phyloP scores from a whole-genome alignment of 1,140 invertebrate species.

The Doryteuthis pealeii region DNA sequence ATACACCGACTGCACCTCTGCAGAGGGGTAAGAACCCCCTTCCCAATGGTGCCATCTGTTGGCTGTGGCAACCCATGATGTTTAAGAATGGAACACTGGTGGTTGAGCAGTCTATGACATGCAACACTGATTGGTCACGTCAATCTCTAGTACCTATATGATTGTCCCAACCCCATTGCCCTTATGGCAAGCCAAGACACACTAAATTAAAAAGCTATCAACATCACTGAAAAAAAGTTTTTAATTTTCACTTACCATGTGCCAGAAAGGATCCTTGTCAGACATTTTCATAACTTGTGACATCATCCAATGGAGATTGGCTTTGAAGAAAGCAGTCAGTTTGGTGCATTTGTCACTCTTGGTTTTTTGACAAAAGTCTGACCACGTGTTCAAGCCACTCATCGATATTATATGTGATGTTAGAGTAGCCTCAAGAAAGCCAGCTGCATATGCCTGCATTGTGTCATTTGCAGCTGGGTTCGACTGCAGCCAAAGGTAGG shows the following conservation, averaged over 20 bases:
- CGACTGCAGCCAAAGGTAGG: slow-evolving; percentile 52
- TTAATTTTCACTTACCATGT: slow-evolving; percentile 70
- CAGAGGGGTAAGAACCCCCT: too few species aligned
- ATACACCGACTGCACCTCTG: too few species aligned
- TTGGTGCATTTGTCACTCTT: slow-evolving; percentile 70
- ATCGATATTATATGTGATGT: slow-evolving; percentile 72
- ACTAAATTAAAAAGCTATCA: too few species aligned
- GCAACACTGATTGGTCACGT: too few species aligned
- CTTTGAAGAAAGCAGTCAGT: slow-evolving; percentile 68
- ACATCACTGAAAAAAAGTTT: too few species aligned
- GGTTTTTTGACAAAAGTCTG: slow-evolving; percentile 65
- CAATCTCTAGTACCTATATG: too few species aligned
- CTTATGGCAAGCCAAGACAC: too few species aligned
- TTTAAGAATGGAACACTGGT: too few species aligned
- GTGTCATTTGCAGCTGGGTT: slow-evolving; percentile 54
- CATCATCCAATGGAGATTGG: slow-evolving; percentile 63
- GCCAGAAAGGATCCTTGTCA: slow-evolving; percentile 72
- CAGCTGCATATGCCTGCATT: slow-evolving; percentile 85
- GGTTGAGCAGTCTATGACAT: too few species aligned
- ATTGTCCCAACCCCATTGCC: too few species aligned
- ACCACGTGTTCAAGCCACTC: slow-evolving; percentile 78
- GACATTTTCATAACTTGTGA: slow-evolving; percentile 62
- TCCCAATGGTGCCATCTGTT: too few species aligned
- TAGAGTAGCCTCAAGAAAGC: slow-evolving; percentile 75
- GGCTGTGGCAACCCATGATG: too few species aligned